Evolutionary conservation across 2,797 vertebrate genomes (phyloP), one percentile per base, ranked within the genome.

Genomic region (Gephyroberyx darwinii): DNA sequence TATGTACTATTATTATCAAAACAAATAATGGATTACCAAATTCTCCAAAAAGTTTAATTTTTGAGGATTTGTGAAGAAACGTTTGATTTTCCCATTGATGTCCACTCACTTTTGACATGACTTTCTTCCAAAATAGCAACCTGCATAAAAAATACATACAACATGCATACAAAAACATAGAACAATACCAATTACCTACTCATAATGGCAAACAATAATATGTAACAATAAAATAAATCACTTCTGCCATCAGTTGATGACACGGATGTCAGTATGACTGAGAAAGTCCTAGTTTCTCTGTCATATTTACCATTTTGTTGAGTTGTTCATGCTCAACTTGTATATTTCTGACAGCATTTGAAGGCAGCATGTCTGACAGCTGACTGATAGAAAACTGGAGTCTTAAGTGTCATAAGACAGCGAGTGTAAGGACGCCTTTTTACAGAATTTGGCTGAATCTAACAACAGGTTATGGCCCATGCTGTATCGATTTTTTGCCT

Each of bases 401-500:
- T 41, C 39, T 4, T 26, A 26, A 22, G 60, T 48, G 69, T 57
- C n/a, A 17, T 62, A 65, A 43, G n/a, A 31, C 20, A 8, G 20
- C 9, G 19, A 26, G 19, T 51, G 54, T 1, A 68, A 3, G 9
- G 52, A n/a, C 30, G 16, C 47, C 2, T 62, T 69, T 74, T 43
- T 71, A 52, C 67, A 57, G 71, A 70, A 57, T 77, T 79, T 69
- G 55, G 70, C 74, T 48, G 61, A 75, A 65, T 71, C 71, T 68
- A 80, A 81, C 69, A 69, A 68, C 54, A 57, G 55, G 65, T 78
- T 83, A 78, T 61, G 61, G 55, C 66, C 80, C 69, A 14, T 35
- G 55, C 74, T 31, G 50, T 74, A 89, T 87, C 69, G 86, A 88
- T 84, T 85, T 71, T 47, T 51, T n/a, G 26, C 60, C 67, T 47